Evolutionary conservation across 2,888 invertebrate species (phyloP).

Genomic region (Amblyjoppa fuscipennis): DNA sequence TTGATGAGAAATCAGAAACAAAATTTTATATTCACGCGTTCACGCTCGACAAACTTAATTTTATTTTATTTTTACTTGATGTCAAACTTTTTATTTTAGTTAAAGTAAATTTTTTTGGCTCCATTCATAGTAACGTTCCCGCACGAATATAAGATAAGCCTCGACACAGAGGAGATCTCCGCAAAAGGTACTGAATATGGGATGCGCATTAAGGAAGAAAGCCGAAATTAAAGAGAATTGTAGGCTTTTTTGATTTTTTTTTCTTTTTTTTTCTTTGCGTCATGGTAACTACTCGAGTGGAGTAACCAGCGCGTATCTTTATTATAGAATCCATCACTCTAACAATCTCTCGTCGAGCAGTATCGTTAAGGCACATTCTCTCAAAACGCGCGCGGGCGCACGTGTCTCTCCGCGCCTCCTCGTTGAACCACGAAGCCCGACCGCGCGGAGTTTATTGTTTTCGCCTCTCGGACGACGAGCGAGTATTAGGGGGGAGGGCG

Average conservation of each 20-base stretch:
- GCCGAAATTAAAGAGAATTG: constrained; percentile 8
- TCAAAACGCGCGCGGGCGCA: constrained; percentile 72
- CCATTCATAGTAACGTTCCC: constrained; percentile 10
- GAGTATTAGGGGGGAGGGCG: constrained; percentile 45
- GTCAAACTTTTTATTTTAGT: not conserved
- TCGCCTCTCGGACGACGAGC: constrained; percentile 61
- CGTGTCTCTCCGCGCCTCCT: constrained; percentile 31
- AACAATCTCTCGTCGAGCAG: constrained; percentile 71
- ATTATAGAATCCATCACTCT: constrained; percentile 57
- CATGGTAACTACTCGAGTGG: constrained; percentile 20
- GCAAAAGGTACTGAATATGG: not conserved
- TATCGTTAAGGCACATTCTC: constrained; percentile 80
- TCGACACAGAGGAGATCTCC: not conserved
- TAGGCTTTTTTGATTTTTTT: constrained; percentile 6
- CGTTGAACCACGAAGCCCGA: constrained; percentile 26
- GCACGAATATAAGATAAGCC: not conserved
- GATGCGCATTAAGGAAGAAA: constrained; percentile 10
- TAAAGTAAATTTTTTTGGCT: not conserved
- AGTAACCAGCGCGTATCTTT: constrained; percentile 32
- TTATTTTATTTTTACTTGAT: not conserved
- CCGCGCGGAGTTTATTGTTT: constrained; percentile 43
- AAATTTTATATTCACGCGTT: not conserved
- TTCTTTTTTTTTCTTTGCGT: constrained; percentile 30
- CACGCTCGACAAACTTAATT: not conserved
- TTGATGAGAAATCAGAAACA: not conserved